phyloP scores from a whole-genome alignment of 2,888 invertebrate genomes.

The Agrochola litura region DNA sequence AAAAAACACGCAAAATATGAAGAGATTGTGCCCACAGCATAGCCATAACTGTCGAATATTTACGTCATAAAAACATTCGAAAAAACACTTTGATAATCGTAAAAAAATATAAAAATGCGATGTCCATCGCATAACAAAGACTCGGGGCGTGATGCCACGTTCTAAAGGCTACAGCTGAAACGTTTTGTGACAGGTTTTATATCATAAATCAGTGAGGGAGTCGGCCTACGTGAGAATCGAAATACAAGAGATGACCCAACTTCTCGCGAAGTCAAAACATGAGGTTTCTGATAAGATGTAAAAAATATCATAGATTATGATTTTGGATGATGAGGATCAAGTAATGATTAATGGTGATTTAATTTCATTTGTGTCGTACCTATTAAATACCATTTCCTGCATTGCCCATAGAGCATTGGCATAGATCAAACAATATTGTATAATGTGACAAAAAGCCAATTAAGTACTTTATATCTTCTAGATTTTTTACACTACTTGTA shows the following conservation, averaged over 20 bases:
- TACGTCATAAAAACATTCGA: neutral
- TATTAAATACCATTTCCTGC: neutral
- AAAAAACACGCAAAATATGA: neutral
- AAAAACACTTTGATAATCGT: constrained; percentile 27
- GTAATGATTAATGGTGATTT: constrained; percentile 5
- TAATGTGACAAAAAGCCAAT: neutral
- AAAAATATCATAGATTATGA: constrained; percentile 14
- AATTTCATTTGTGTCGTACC: neutral
- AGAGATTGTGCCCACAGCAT: neutral
- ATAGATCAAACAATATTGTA: neutral
- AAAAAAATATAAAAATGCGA: constrained; percentile 59
- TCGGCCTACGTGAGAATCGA: constrained; percentile 74
- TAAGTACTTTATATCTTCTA: neutral
- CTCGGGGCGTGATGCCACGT: constrained; percentile 70
- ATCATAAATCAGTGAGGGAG: constrained; percentile 75
- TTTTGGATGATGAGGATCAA: constrained; percentile 6
- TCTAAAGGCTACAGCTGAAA: constrained; percentile 66
- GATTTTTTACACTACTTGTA: neutral
- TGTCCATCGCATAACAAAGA: constrained; percentile 71
- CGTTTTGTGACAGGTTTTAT: constrained; percentile 67
- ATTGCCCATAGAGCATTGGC: too few relatives aligned
- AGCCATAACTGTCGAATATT: neutral
- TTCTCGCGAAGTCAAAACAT: constrained; percentile 71
- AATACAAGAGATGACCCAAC: constrained; percentile 74
- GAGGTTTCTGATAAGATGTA: constrained; percentile 50